Percentiles rank a stretch among this genome's conserved stretches.
Conservation (phyloP, 1,140 invertebrate species). For the Grapholita molesta region DNA sequence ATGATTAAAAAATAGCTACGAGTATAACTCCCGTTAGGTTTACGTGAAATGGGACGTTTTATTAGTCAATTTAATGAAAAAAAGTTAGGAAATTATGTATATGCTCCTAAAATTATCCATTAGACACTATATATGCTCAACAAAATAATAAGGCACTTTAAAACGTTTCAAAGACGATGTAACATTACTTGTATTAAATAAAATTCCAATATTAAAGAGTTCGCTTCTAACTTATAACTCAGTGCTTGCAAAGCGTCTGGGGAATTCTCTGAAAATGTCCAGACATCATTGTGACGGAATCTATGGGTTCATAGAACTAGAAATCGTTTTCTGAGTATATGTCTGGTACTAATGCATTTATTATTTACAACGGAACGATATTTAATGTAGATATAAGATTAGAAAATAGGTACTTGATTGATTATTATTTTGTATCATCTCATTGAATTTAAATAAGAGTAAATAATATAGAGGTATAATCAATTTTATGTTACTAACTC, state of each 20-base stretch:
- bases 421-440: too few species aligned
- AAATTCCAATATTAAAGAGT: conserved; percentile 9
- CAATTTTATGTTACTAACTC: too few species aligned
- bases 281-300: conserved; percentile 2
- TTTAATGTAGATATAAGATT: neutral
- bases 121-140: too few species aligned
- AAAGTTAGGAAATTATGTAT: too few species aligned
- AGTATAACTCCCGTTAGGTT: too few species aligned
- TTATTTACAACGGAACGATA: neutral
- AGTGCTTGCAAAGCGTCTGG: neutral
- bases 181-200: neutral
- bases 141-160: neutral
- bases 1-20: too few species aligned
- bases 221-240: neutral
- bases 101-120: too few species aligned
- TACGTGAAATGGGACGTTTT: too few species aligned
- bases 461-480: too few species aligned
- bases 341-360: neutral
- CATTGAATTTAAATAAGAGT: too few species aligned
- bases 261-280: neutral
- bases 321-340: neutral
- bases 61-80: too few species aligned
- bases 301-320: conserved; percentile 6
- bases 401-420: too few species aligned
- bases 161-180: neutral